Conservation (phyloP, 2,113 vertebrate genomes). For the Megaleporinus macrocephalus region DNA sequence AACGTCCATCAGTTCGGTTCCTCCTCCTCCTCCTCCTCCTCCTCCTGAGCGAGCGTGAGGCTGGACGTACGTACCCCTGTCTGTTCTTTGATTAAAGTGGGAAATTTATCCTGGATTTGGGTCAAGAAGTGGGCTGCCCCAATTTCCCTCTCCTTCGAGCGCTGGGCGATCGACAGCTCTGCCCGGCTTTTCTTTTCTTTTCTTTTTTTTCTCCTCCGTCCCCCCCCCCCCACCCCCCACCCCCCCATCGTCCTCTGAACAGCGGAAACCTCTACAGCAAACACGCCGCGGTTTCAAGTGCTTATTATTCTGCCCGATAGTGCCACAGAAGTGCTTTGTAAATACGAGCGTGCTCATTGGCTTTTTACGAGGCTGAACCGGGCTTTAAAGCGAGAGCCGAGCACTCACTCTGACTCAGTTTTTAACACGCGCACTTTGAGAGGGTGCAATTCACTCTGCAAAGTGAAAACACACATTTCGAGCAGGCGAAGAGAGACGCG, state of each 20-base stretch:
- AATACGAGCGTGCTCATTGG: neutral
- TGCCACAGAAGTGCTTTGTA: neutral
- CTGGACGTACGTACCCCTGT: conserved; percentile 5
- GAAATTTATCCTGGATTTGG: conserved; percentile 57
- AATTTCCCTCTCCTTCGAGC: conserved; percentile 35
- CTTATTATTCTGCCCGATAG: neutral
- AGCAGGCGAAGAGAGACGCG: too few species aligned
- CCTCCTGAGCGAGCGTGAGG: neutral
- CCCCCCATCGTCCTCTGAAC: neutral
- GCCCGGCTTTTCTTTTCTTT: neutral
- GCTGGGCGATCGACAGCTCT: neutral
- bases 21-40: too few species aligned
- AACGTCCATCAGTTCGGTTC: neutral
- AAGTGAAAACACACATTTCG: too few species aligned
- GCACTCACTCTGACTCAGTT: neutral
- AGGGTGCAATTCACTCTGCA: too few species aligned
- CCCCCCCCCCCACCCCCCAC: too few species aligned
- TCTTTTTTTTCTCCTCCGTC: neutral
- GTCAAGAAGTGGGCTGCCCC: conserved; percentile 57
- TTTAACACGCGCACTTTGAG: neutral
- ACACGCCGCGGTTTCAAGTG: neutral
- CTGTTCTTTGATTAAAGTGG: conserved; percentile 46
- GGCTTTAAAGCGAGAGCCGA: conserved; percentile 1
- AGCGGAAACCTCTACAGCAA: neutral
- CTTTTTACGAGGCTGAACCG: neutral